Evolutionary conservation across 2,888 invertebrate species (phyloP).

Genomic region (Heliconius cydno): DNA sequence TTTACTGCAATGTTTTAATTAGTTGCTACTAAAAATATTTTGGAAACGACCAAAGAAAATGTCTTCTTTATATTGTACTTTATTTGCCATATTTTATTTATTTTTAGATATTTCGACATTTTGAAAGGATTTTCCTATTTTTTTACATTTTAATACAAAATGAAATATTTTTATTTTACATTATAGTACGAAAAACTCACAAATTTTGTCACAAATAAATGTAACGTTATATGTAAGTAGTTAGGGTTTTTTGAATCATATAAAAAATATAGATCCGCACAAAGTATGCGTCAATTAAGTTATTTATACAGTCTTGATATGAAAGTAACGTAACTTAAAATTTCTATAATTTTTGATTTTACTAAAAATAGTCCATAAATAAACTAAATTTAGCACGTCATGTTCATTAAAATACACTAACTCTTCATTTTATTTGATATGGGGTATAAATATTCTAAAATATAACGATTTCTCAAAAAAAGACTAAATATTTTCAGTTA

Average conservation of each 20-base stretch:
- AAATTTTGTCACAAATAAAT: constrained; percentile 8
- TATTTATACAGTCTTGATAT: background rate
- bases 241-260: constrained; percentile 10
- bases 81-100: background rate
- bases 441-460: background rate
- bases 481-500: background rate
- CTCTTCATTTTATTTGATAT: background rate
- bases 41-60: background rate
- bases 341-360: background rate
- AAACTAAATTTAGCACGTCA: background rate
- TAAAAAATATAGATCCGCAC: constrained; percentile 11
- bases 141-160: background rate
- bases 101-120: constrained; percentile 9
- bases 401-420: background rate
- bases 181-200: constrained; percentile 1
- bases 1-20: background rate
- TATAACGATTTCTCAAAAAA: background rate
- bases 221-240: background rate
- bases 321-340: background rate
- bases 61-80: background rate
- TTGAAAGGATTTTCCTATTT: background rate
- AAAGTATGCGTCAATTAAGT: constrained; percentile 18
- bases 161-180: constrained; percentile 5
- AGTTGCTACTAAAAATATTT: background rate
- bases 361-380: too few relatives aligned